phyloP scores from a whole-genome alignment of 2,113 vertebrate genomes.

The Charadrius vociferus region DNA sequence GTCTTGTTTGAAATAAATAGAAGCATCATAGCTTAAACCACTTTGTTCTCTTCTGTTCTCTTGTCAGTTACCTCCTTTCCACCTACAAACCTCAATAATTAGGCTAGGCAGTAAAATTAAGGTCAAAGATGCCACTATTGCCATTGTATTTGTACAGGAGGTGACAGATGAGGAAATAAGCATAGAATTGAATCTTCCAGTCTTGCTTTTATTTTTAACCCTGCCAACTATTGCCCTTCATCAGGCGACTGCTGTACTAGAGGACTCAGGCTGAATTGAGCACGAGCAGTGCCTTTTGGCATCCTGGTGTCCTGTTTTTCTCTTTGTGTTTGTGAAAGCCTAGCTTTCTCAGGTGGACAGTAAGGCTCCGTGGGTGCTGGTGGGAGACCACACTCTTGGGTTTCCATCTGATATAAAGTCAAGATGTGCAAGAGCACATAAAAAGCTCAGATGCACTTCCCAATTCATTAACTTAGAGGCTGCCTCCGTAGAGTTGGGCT shows the following conservation, averaged over 20 bases:
- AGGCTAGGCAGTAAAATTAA: background rate
- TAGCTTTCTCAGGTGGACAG: background rate
- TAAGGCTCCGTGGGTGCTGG: background rate
- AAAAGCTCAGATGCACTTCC: background rate
- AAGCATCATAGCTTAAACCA: background rate
- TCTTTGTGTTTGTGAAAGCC: background rate
- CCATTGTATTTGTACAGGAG: background rate
- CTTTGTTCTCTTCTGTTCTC: background rate
- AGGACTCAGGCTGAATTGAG: rapidly evolving
- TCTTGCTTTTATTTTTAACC: background rate
- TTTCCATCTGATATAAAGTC: background rate
- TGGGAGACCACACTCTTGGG: background rate
- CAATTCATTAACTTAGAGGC: background rate
- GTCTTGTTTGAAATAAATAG: background rate
- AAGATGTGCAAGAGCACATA: background rate
- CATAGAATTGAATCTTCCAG: background rate
- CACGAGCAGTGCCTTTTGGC: rapidly evolving
- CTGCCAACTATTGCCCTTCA: background rate
- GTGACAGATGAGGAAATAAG: background rate
- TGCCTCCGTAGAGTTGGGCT: background rate
- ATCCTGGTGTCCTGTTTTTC: background rate
- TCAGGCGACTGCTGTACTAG: background rate
- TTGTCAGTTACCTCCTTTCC: background rate
- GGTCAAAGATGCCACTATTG: background rate
- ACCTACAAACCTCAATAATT: background rate